phyloP scores from a whole-genome alignment of 2,888 invertebrate genomes.

The Sthenelais limicola region DNA sequence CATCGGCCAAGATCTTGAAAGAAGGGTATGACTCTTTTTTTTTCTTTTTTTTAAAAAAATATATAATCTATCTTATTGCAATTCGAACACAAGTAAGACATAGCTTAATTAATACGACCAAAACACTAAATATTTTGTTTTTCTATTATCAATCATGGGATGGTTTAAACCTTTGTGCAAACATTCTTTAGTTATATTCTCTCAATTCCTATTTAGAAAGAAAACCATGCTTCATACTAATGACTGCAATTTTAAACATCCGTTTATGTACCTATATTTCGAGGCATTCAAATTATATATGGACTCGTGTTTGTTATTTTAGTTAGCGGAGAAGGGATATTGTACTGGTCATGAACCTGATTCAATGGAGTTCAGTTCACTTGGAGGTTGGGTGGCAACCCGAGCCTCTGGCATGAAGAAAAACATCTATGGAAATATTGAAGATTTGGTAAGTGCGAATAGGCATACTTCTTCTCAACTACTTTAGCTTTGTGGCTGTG shows the following conservation, averaged over 20 bases:
- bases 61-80: not conserved
- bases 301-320: constrained; percentile 48
- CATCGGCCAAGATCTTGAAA: constrained; percentile 94
- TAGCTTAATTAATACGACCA: too few species aligned
- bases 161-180: too few species aligned
- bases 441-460: constrained; percentile 76
- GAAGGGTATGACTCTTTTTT: constrained; percentile 70
- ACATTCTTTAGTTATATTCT: too few species aligned
- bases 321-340: constrained; percentile 83
- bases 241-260: too few species aligned
- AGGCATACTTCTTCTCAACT: not conserved
- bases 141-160: too few species aligned
- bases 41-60: not conserved
- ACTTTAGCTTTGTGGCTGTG: too few species aligned
- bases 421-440: constrained; percentile 97
- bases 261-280: too few species aligned
- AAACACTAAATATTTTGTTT: too few species aligned
- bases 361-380: constrained; percentile 90
- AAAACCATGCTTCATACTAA: too few species aligned
- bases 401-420: constrained; percentile 99
- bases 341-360: constrained; percentile 97
- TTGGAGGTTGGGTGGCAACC: constrained; percentile 98
- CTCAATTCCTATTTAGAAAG: too few species aligned
- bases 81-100: too few species aligned
- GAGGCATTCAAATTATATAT: not conserved